These are phyloP conservation scores for Diglossa cyanea DNA, from an alignment of 2,797 vertebrate genomes.

Conservation along the genomic window DNA sequence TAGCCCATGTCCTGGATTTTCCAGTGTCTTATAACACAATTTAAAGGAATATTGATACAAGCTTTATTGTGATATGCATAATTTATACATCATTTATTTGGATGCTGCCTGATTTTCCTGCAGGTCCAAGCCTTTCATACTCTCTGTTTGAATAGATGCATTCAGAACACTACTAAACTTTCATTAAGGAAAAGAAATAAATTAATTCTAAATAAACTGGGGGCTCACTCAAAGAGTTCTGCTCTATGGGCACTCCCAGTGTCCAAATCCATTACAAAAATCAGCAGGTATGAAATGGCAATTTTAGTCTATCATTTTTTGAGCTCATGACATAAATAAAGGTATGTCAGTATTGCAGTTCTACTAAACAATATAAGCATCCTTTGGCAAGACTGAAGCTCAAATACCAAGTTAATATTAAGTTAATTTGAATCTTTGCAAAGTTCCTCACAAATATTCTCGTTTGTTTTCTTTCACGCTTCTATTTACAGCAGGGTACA, in stretches of 20 bases:
- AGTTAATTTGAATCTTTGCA: not conserved
- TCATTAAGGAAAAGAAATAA: not conserved
- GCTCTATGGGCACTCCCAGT: not conserved
- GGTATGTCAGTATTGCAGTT: fast-evolving
- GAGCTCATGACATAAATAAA: not conserved
- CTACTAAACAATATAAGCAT: not conserved
- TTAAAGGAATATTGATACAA: not conserved
- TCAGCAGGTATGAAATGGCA: not conserved
- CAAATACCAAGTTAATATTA: too few species aligned
- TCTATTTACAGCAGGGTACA: not conserved
- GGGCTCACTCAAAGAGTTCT: not conserved
- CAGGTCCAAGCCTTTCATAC: not conserved
- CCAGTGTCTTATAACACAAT: not conserved
- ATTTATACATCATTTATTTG: not conserved
- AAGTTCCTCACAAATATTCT: not conserved
- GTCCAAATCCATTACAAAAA: not conserved
- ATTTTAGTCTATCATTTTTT: not conserved
- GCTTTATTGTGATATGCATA: not conserved
- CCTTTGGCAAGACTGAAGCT: not conserved
- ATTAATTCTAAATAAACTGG: not conserved
- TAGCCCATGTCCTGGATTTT: not conserved
- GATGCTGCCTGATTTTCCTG: not conserved
- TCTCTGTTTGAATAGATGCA: not conserved
- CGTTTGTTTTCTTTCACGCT: not conserved
- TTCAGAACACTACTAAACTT: not conserved